Conservation (phyloP, 2,113 vertebrate species). For the Mola mola region DNA sequence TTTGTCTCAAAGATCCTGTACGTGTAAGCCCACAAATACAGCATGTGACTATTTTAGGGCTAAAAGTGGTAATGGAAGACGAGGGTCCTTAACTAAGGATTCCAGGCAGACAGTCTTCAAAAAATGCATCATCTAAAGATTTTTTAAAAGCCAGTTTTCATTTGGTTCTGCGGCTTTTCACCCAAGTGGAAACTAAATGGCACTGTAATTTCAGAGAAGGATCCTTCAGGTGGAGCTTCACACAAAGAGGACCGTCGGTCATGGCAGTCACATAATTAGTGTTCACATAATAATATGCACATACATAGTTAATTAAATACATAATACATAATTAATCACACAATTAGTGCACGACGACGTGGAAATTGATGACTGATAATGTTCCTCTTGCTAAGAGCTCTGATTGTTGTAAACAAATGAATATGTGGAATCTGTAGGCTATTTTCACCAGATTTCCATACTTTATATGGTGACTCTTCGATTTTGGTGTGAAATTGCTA, state of each 20-base stretch:
- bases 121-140: not conserved
- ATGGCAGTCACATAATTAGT: not conserved
- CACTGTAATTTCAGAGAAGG: not conserved
- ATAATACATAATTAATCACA: too few relatives aligned
- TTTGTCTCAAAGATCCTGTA: too few relatives aligned
- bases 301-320: too few relatives aligned
- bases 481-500: not conserved
- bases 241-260: conserved; percentile 10
- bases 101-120: not conserved
- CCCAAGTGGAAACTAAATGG: not conserved
- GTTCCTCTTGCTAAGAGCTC: too few relatives aligned
- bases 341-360: too few relatives aligned
- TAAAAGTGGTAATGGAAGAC: too few relatives aligned
- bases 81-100: too few relatives aligned
- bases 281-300: not conserved
- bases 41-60: too few relatives aligned
- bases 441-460: not conserved
- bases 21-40: too few relatives aligned
- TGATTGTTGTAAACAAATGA: too few relatives aligned
- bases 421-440: too few relatives aligned
- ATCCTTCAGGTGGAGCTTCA: not conserved
- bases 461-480: not conserved
- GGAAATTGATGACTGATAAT: too few relatives aligned
- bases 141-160: not conserved
- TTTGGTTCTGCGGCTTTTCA: not conserved